Evolutionary conservation across 2,888 invertebrate genomes (phyloP), one percentile per base, ranked within the genome.

Genomic region (Pachydiplax longipennis): DNA sequence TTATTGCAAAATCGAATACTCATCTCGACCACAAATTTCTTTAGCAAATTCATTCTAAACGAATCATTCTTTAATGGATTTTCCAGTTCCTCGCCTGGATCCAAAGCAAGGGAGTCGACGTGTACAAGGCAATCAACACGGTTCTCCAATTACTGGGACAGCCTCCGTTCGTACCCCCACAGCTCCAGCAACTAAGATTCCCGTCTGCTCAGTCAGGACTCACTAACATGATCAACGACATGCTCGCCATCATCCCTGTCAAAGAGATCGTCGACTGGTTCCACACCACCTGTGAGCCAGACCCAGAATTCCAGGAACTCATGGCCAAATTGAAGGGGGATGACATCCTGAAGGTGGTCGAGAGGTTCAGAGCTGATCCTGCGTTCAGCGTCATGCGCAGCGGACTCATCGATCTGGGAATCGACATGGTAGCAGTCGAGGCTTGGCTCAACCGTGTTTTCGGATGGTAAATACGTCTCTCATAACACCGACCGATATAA

Each of bases 241-340:
- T 93, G 53, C 90, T 91, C 48, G 92, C 91, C 0, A 6, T 92
- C 0, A 91, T 94, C 3, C 94, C 94, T 0, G 1, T 92, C 1
- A 91, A 93, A 0, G 91, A 93, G 18, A 92, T 94, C 58, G 91
- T 92, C 81, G 92, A 91, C 15, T 91, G 93, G 37, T 93, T 92
- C 90, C 31, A 15, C 61, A n/a, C 4, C 0, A 87, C 58, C 58
- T 58, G 87, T 61, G 53, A 58, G 61, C 35, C 22, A 0, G 87
- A 87, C 35, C 87, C 87, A 3, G 87, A 87, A 37, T 87, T 87
- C 87, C 87, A 87, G 12, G 87, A 61, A 35, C 61, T 87, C n/a
- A 10, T 87, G 31, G 37, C 87, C 15, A 53, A 22, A 4, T 25
- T 87, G 37, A n/a, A 22, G 10, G 37, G 58, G 12, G 58, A 58